Evolutionary conservation across 2,888 invertebrate species (phyloP).

Genomic region (Tuberolachnus salignus): DNA sequence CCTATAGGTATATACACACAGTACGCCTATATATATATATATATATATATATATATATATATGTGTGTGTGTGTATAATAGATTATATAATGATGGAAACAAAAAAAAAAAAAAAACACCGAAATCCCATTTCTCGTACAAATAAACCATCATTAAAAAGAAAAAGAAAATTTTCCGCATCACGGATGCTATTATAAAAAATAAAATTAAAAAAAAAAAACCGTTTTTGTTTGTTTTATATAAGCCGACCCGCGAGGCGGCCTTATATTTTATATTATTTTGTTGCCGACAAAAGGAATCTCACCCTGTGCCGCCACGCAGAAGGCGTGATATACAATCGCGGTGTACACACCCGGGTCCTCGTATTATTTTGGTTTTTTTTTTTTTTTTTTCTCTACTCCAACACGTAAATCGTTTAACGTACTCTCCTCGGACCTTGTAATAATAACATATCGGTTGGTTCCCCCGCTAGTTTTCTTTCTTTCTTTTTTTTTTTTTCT

Average conservation of each 20-base stretch:
- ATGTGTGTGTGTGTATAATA: too few species aligned
- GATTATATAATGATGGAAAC: constrained; percentile 6
- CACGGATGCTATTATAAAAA: constrained; percentile 24
- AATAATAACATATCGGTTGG: neutral
- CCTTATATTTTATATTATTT: neutral
- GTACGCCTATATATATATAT: neutral
- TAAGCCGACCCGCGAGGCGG: constrained; percentile 48
- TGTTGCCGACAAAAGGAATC: constrained; percentile 47
- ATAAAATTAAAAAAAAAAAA: constrained; percentile 7
- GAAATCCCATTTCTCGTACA: constrained; percentile 52
- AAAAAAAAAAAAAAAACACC: neutral
- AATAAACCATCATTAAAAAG: constrained; percentile 50
- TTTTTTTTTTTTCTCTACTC: neutral
- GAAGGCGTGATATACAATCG: constrained; percentile 30
- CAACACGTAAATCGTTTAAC: constrained; percentile 49
- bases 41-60: too few species aligned
- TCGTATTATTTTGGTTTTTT: constrained; percentile 5
- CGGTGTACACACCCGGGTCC: constrained; percentile 1
- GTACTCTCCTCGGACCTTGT: neutral
- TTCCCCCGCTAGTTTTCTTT: neutral
- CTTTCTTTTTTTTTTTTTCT: neutral
- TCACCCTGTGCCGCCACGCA: constrained; percentile 17
- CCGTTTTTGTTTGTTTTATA: constrained; percentile 55
- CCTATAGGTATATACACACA: too few species aligned
- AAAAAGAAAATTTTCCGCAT: constrained; percentile 52